These are phyloP conservation scores for Cherax quadricarinatus DNA, from an alignment of 1,140 invertebrate genomes.

Conservation along the genomic window DNA sequence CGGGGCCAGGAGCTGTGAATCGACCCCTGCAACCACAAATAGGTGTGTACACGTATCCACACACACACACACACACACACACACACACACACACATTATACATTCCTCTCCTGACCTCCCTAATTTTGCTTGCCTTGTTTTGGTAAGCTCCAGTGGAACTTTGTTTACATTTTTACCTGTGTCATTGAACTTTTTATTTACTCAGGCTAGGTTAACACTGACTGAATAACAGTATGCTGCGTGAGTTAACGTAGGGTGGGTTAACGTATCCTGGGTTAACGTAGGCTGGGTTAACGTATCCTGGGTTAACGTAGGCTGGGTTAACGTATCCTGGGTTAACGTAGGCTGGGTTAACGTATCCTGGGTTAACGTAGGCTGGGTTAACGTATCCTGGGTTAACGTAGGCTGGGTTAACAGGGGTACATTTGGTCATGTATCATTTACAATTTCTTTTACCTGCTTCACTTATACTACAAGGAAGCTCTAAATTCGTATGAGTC, in stretches of 20 bases:
- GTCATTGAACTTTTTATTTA: background rate
- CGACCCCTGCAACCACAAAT: too few species aligned
- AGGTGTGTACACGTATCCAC: too few species aligned
- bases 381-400: background rate
- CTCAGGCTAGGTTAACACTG: background rate
- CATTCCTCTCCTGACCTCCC: background rate
- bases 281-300: too few species aligned
- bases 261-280: background rate
- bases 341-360: too few species aligned
- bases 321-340: background rate
- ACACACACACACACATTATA: background rate
- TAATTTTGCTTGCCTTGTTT: background rate
- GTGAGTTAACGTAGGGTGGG: background rate
- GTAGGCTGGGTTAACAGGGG: too few species aligned
- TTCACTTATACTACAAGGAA: too few species aligned
- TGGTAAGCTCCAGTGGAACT: background rate
- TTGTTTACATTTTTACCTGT: background rate
- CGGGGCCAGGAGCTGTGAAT: too few species aligned
- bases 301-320: background rate
- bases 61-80: background rate
- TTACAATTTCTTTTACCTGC: too few species aligned
- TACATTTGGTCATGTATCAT: too few species aligned
- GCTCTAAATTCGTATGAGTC: too few species aligned
- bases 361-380: background rate
- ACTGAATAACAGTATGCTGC: background rate